Conservation (phyloP, 2,888 invertebrate genomes). For the Halictus quadricinctus region DNA sequence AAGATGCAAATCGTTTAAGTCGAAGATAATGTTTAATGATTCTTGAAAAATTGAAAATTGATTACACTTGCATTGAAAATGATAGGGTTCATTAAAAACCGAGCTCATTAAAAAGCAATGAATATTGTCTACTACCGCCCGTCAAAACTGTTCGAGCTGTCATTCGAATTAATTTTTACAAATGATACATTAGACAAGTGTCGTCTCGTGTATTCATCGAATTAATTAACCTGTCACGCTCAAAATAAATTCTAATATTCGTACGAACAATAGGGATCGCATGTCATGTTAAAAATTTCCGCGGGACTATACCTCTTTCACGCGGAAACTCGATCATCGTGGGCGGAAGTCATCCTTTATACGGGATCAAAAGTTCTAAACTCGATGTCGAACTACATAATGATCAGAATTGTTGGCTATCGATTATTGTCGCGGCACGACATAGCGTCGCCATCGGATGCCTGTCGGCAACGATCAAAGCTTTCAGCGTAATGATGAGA, state of each 20-base stretch:
- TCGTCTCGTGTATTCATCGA: neutral
- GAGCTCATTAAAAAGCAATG: slow-evolving; percentile 9
- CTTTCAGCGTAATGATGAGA: neutral
- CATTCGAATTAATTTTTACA: too few species aligned
- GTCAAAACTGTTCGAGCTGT: too few species aligned
- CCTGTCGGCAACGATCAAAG: neutral
- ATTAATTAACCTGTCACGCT: neutral
- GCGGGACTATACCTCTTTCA: neutral
- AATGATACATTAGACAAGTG: too few species aligned
- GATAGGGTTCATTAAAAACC: slow-evolving; percentile 5
- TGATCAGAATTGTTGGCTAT: neutral
- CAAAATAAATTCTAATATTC: slow-evolving; percentile 4
- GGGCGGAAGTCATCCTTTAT: neutral
- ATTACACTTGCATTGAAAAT: slow-evolving; percentile 10
- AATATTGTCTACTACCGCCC: neutral
- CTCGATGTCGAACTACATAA: neutral
- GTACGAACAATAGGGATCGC: neutral
- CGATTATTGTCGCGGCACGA: slow-evolving; percentile 5
- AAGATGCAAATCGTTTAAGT: neutral
- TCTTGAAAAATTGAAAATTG: slow-evolving; percentile 14
- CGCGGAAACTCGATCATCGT: neutral
- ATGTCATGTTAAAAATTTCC: neutral
- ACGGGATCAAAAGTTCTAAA: slow-evolving; percentile 2
- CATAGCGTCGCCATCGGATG: neutral
- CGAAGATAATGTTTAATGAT: neutral